Base-by-base conservation (phyloP, 2,797 vertebrate species). In the Falco concolor region DNA sequence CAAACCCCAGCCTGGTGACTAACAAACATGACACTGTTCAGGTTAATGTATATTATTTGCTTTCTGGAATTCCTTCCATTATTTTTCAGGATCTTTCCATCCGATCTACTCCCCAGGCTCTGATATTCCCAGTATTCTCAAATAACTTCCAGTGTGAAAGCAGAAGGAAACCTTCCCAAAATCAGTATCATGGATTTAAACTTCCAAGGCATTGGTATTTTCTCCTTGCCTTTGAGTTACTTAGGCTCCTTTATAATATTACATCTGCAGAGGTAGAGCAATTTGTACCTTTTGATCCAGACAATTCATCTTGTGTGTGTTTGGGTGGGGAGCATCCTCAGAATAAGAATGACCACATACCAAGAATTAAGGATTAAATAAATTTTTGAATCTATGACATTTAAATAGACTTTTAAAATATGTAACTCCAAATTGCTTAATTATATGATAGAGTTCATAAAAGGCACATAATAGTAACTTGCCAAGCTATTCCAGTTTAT, bases 11-110 rank as follows among this genome's bases (percentile, higher is more conserved):
- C 25, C 57, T 57, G 64, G 30, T 27, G 38, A 54, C 50, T 49
- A 6, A 21, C 0, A 5, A 11, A 17, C 2, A 1, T 5, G 34
- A 21, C 5, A 1, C 23, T 53, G 1, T 24, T 34, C 34, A 72
- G 49, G n/a, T 84, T 59, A 59, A 50, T 21, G 21, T 21, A 1
- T 27, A 4, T 74, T 77, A 36, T 36, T 92, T 79, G 28, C 9
- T 49, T 76, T 69, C 54, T 89, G 67, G 21, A 76, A 42, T 84
- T 73, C 30, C 27, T 76, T 80, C 32, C 6, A 2, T 57, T 76
- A 8, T n/a, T 64, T 19, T 60, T 91, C 52, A 44, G 45, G 34
- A 38, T 38, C 14, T 76, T 76, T 22, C 45, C 24, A 13, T 50
- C 1, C 3, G 23, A 56, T 78, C 30, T 75, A 12, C 21, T 70